Evolutionary conservation across 2,888 invertebrate species (phyloP).

Genomic region (Drosophila kanekoi): DNA sequence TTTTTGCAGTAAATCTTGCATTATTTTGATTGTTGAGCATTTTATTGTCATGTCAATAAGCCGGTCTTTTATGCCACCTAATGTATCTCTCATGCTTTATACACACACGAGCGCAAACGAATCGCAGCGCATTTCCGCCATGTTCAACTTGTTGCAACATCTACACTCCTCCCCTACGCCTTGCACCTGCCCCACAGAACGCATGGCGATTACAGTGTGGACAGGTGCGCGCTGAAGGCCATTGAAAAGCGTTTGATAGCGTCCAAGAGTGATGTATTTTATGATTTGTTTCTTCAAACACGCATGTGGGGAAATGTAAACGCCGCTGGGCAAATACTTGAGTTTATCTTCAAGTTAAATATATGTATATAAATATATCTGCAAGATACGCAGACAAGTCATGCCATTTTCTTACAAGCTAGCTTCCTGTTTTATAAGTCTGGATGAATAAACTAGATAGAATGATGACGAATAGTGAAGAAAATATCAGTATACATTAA

Average conservation of each 20-base stretch:
- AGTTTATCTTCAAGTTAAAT: slow-evolving; percentile 33
- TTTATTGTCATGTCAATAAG: slow-evolving; percentile 72
- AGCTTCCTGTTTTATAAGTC: slow-evolving; percentile 29
- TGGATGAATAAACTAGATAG: not conserved
- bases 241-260: slow-evolving; percentile 63
- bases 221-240: slow-evolving; percentile 68
- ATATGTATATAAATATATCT: slow-evolving; percentile 16
- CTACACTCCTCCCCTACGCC: not conserved
- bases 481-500: no score
- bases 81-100: slow-evolving; percentile 24
- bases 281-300: slow-evolving; percentile 60
- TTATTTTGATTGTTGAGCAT: slow-evolving; percentile 69
- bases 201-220: slow-evolving; percentile 36
- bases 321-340: slow-evolving; percentile 26
- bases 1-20: slow-evolving; percentile 53
- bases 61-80: slow-evolving; percentile 48
- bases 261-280: slow-evolving; percentile 53
- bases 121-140: slow-evolving; percentile 55
- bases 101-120: not conserved
- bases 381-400: slow-evolving; percentile 8
- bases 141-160: slow-evolving; percentile 32
- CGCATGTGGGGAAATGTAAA: slow-evolving; percentile 31
- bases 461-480: no score
- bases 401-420: slow-evolving; percentile 10
- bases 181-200: slow-evolving; percentile 5